Evolutionary conservation across 2,797 vertebrate species (phyloP).

Genomic region (Parauchenoglanis punctatus): DNA sequence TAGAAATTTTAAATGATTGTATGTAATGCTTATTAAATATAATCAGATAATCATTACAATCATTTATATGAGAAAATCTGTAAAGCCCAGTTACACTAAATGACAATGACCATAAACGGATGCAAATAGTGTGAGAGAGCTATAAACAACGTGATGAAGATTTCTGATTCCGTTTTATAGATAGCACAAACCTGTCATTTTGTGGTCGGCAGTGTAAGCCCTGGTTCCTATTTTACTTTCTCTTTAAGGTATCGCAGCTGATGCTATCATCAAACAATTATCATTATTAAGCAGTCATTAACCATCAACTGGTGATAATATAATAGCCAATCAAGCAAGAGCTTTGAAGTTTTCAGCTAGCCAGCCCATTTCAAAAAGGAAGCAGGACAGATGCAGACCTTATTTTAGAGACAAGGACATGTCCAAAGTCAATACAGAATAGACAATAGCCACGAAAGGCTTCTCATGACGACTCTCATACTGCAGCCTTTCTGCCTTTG

Average conservation of each 20-base stretch:
- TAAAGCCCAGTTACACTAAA: neutral
- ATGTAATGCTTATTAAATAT: too few species aligned
- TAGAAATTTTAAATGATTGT: too few species aligned
- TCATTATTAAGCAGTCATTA: neutral
- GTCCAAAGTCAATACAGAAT: constrained; percentile 20
- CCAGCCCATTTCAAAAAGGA: neutral
- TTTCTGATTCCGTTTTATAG: neutral
- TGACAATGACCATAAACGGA: neutral
- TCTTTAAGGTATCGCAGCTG: neutral
- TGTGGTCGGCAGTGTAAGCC: neutral
- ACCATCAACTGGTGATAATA: neutral
- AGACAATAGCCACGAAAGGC: constrained; percentile 6
- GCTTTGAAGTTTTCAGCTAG: neutral
- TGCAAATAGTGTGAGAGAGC: neutral
- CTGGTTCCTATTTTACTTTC: neutral
- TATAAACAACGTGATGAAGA: neutral
- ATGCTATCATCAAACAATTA: neutral
- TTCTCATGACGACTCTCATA: constrained; percentile 10
- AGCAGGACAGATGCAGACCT: neutral
- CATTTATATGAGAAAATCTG: neutral
- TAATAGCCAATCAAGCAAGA: neutral
- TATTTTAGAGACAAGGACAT: constrained; percentile 15
- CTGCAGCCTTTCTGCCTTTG: constrained; percentile 14
- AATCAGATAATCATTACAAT: too few species aligned
- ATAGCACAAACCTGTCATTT: neutral